These are phyloP conservation scores for Adelognathus sp. DNA, from an alignment of 2,888 invertebrate genomes.

Conservation along the genomic window DNA sequence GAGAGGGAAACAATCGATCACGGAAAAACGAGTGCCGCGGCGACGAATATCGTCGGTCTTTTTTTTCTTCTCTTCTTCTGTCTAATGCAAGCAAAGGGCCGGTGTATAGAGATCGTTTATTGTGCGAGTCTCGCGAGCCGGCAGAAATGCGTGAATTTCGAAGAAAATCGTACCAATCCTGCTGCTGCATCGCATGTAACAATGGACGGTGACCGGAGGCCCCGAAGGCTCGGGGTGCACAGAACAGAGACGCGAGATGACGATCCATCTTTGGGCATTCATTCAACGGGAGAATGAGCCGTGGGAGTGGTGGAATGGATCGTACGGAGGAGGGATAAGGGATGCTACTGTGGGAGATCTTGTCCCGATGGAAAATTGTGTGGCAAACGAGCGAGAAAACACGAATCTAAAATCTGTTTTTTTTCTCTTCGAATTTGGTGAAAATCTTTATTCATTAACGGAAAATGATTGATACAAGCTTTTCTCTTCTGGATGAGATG, in stretches of 20 bases:
- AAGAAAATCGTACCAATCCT: constrained; percentile 71
- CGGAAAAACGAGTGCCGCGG: constrained; percentile 43
- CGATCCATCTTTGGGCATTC: constrained; percentile 78
- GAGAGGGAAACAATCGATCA: constrained; percentile 58
- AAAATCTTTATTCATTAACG: too few relatives aligned
- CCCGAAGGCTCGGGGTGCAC: constrained; percentile 49
- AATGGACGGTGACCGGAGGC: constrained; percentile 58
- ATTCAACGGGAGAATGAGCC: constrained; percentile 74
- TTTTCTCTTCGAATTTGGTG: too few relatives aligned
- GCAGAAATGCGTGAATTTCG: constrained; percentile 73
- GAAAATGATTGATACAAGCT: too few relatives aligned
- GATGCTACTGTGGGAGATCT: constrained; percentile 40
- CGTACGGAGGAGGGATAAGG: constrained; percentile 34
- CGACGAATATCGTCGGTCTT: constrained; percentile 41
- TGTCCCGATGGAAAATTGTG: constrained; percentile 33
- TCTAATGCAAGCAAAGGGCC: constrained; percentile 18
- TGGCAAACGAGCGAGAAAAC: background rate
- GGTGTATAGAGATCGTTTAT: constrained; percentile 38
- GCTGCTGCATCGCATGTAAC: constrained; percentile 65
- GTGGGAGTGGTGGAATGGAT: constrained; percentile 64
- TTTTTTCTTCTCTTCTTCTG: constrained; percentile 9
- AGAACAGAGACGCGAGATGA: constrained; percentile 68
- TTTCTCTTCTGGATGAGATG: too few relatives aligned
- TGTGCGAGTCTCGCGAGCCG: constrained; percentile 61
- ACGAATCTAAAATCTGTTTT: too few relatives aligned